phyloP scores from a whole-genome alignment of 2,888 invertebrate genomes.

The Agrenia bidenticulata region DNA sequence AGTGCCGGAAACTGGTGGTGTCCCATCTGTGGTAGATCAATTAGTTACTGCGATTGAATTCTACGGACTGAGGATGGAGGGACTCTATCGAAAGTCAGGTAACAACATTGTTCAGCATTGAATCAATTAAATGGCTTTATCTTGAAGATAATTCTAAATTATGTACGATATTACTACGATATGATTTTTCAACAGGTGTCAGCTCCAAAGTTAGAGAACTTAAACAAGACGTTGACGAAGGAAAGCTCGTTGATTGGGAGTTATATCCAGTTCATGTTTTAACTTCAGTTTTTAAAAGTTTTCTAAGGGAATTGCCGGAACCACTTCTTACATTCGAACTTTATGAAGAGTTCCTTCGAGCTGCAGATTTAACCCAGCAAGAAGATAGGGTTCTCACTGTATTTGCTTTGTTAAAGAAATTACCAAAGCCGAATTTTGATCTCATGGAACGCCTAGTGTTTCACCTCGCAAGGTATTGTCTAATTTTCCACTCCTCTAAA shows the following conservation, averaged over 20 bases:
- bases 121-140: not conserved
- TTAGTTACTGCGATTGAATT: constrained; percentile 87
- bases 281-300: constrained; percentile 79
- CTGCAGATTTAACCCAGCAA: constrained; percentile 78
- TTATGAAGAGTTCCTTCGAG: constrained; percentile 90
- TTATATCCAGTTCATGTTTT: constrained; percentile 85
- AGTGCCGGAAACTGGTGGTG: constrained; percentile 69
- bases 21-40: constrained; percentile 84
- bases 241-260: constrained; percentile 71
- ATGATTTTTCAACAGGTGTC: constrained; percentile 59
- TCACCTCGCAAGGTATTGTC: constrained; percentile 71
- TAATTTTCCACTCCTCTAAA: not conserved
- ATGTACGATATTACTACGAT: constrained; percentile 1
- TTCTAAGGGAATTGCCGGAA: constrained; percentile 75
- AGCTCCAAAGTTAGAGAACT: constrained; percentile 64
- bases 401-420: constrained; percentile 81
- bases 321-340: constrained; percentile 89
- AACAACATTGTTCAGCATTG: not conserved
- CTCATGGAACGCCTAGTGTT: constrained; percentile 89
- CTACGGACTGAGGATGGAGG: constrained; percentile 87
- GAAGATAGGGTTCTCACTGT: constrained; percentile 80
- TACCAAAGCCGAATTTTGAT: constrained; percentile 85
- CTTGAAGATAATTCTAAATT: not conserved
- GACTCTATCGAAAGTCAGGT: constrained; percentile 87
- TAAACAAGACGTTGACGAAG: constrained; percentile 73